A percentile compares a stretch with the other conserved stretches of the same genome.
Conservation (phyloP, 2,797 vertebrate genomes). For the Onychomys arenicola region DNA sequence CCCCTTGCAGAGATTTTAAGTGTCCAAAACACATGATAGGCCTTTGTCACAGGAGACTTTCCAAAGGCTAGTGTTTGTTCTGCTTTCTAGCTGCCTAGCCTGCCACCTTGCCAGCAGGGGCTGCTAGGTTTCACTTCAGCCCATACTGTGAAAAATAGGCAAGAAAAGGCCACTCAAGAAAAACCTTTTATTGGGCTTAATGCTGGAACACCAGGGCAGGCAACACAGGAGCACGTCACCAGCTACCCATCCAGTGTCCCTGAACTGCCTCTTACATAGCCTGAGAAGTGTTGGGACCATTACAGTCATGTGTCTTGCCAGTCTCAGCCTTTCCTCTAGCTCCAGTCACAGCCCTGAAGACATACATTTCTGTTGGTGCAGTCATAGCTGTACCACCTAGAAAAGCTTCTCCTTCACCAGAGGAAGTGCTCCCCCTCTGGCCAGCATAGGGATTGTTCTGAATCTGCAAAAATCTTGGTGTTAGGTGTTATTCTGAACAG, state of each 20-base stretch:
- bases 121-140: not conserved
- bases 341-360: too few relatives aligned
- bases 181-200: too few relatives aligned
- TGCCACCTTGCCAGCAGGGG: not conserved
- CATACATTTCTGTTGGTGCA: not conserved
- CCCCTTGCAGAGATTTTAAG: not conserved
- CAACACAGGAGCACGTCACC: not conserved
- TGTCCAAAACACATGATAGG: not conserved
- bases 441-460: too few relatives aligned
- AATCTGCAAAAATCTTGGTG: not conserved
- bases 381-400: not conserved
- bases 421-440: too few relatives aligned
- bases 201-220: not conserved
- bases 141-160: not conserved
- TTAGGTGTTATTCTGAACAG: too few relatives aligned
- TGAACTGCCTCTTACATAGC: too few relatives aligned
- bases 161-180: not conserved
- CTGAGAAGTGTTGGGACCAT: not conserved
- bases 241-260: not conserved
- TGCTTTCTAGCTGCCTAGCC: not conserved
- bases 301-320: not conserved
- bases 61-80: not conserved
- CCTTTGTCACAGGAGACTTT: not conserved
- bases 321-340: not conserved
- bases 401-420: not conserved